These are phyloP conservation scores for Hipparchia semele DNA, from an alignment of 2,888 invertebrate genomes.

Conservation along the genomic window DNA sequence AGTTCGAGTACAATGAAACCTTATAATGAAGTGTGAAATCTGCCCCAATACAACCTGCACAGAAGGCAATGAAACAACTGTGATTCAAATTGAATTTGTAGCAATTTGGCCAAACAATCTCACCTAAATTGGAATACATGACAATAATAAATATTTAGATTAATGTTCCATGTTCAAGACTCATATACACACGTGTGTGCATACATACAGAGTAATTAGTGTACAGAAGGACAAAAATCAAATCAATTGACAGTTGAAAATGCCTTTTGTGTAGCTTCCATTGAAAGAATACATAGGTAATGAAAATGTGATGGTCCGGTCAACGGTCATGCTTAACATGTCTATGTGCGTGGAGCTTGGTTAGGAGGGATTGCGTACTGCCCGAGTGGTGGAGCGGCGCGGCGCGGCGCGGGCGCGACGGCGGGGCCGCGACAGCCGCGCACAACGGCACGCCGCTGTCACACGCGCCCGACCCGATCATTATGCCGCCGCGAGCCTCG, in stretches of 20 bases:
- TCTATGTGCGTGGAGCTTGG: constrained; percentile 49
- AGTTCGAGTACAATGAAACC: constrained; percentile 11
- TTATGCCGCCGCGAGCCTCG: constrained; percentile 92
- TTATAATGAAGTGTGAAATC: constrained; percentile 15
- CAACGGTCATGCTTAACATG: constrained; percentile 43
- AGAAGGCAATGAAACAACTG: neutral
- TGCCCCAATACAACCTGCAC: neutral
- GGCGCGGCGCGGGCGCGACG: constrained; percentile 54
- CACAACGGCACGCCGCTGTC: constrained; percentile 77
- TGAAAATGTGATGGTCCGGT: constrained; percentile 20
- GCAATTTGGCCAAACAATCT: too few relatives aligned
- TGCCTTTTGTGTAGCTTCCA: constrained; percentile 11
- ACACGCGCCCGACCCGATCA: constrained; percentile 88
- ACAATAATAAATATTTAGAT: neutral
- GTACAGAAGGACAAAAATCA: neutral
- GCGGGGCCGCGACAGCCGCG: constrained; percentile 53
- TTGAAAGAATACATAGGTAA: neutral
- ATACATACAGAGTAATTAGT: too few relatives aligned
- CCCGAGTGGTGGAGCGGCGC: constrained; percentile 60
- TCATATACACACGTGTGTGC: too few relatives aligned
- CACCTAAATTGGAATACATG: neutral
- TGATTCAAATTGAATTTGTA: neutral
- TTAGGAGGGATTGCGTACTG: constrained; percentile 67
- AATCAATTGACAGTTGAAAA: neutral
- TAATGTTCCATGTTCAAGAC: neutral